These are phyloP conservation scores for Zeuzera pyrina DNA, from an alignment of 2,888 invertebrate genomes.

Conservation along the genomic window DNA sequence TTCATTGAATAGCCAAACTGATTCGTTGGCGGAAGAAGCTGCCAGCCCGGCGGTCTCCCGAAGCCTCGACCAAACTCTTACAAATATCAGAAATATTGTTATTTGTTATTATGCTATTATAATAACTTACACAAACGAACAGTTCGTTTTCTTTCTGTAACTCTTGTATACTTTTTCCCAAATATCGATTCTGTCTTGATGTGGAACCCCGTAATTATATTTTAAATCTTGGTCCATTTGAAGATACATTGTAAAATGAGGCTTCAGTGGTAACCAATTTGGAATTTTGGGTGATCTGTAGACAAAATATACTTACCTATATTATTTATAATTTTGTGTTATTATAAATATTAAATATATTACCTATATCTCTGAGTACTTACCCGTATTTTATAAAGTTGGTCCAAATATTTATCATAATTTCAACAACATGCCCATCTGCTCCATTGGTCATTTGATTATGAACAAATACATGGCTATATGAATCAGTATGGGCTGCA, in stretches of 20 bases:
- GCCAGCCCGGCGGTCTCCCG: too few species aligned
- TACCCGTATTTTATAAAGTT: background rate
- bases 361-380: background rate
- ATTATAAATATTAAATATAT: too few species aligned
- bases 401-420: background rate
- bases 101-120: too few species aligned
- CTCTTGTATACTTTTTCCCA: background rate
- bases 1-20: too few species aligned
- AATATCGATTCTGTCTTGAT: background rate
- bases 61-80: too few species aligned
- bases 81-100: too few species aligned
- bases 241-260: background rate
- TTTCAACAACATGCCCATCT: background rate
- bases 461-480: background rate
- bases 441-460: background rate
- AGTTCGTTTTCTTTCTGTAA: background rate
- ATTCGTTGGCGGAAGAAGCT: too few species aligned
- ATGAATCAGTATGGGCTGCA: background rate
- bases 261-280: background rate
- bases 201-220: background rate
- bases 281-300: background rate
- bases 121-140: too few species aligned
- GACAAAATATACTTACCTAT: too few species aligned
- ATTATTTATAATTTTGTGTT: too few species aligned
- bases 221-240: background rate